Conservation (phyloP, 2,113 vertebrate species). For the Semnornis frantzii region DNA sequence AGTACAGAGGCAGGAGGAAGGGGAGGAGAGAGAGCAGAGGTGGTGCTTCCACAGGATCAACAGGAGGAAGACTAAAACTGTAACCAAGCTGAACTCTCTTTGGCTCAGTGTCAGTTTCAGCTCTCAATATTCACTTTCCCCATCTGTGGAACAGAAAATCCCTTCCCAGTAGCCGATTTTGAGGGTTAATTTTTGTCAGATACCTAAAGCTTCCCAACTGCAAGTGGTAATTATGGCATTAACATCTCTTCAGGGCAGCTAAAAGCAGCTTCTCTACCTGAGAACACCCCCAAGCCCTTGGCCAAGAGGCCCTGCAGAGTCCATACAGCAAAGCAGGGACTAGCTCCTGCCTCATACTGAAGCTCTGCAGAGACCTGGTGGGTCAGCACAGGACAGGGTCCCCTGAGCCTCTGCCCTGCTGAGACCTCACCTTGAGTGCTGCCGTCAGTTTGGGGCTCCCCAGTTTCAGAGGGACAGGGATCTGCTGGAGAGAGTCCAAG, state of each 20-base stretch:
- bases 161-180: background rate
- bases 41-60: background rate
- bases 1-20: background rate
- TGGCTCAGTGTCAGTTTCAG: background rate
- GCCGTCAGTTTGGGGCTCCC: too few species aligned
- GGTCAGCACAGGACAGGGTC: rapidly evolving
- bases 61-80: background rate
- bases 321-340: rapidly evolving
- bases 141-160: background rate
- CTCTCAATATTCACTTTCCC: background rate
- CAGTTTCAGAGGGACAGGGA: too few species aligned
- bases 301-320: rapidly evolving
- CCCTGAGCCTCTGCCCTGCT: background rate
- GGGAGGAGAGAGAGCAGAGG: background rate
- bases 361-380: rapidly evolving
- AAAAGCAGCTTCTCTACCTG: background rate
- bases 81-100: background rate
- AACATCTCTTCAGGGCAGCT: background rate
- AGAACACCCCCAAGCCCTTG: background rate
- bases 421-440: too few species aligned
- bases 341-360: rapidly evolving
- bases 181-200: background rate
- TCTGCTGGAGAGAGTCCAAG: too few species aligned
- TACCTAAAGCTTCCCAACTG: rapidly evolving
- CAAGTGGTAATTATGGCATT: rapidly evolving